Base-by-base conservation (phyloP, 2,113 vertebrate genomes). In the Vanacampus margaritifer region DNA sequence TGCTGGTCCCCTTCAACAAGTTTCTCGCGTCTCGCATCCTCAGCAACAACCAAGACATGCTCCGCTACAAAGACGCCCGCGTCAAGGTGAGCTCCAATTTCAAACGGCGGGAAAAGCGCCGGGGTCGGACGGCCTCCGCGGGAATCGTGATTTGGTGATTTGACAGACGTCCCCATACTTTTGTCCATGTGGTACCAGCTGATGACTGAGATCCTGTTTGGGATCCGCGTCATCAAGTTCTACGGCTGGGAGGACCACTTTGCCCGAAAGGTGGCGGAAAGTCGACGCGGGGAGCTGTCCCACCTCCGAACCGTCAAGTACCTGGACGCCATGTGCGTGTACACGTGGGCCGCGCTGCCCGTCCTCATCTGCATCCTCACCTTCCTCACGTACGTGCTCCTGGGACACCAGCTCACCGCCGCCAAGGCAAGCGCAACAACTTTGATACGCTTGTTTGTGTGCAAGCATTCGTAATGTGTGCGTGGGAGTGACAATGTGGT, bases 151-250 rank as follows among this genome's bases (percentile, higher is more conserved):
- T 62, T 62, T 24, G 17, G 14, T 48, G 9, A 19, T n/a, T 19
- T 21, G 43, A 28, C 36, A 26, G 62, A 14, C 6, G 26, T 35
- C 26, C 2, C 26, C 1, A 28, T 35, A 35, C 26, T 16, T 58
- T 35, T 11, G 32, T 60, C 21, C 16, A 23, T 23, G 37, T 3
- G 23, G 2, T 65, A 58, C 65, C 71, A 99, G 96, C 87, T 98
- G 6, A 94, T 98, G 94, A 92, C 96, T 0, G 96, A 99, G 81
- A 89, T 98, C 71, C 92, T 99, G 1, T 87, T 86, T 63, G 97
- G 97, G 68, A 93, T 98, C 39, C 94, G 95, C 3, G 95, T 97
- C 84, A 94, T 98, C 76, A 98, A 98, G 86, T 97, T 97, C 85
- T 96, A 95, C 6, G 79, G 90, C 59, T 99, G 97, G 97, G 97